Evolutionary conservation across 2,113 vertebrate species (phyloP).

Genomic region (Brachyhypopomus gauderio): DNA sequence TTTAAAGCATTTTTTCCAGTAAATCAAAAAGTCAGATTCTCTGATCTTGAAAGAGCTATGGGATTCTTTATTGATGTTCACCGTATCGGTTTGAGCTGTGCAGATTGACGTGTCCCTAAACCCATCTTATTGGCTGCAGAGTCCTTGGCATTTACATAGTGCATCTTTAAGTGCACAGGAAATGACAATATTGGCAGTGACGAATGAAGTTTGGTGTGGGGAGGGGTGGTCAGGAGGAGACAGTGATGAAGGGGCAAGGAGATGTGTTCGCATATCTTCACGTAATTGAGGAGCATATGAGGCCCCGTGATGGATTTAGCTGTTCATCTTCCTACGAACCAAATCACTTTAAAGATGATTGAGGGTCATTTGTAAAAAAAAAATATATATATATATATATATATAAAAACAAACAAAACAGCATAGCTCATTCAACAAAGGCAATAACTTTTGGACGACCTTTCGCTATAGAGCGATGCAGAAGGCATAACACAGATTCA

Average conservation of each 20-base stretch:
- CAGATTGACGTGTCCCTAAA: background rate
- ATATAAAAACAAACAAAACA: background rate
- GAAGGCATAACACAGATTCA: conserved; percentile 41
- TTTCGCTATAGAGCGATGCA: conserved; percentile 31
- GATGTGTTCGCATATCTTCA: conserved; percentile 35
- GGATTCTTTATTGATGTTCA: background rate
- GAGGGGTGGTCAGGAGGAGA: conserved; percentile 24
- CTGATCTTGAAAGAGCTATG: background rate
- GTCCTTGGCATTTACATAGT: conserved; percentile 33
- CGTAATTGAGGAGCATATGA: conserved; percentile 42
- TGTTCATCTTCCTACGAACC: conserved; percentile 49
- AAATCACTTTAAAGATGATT: conserved; percentile 53
- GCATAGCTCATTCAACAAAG: conserved; percentile 7
- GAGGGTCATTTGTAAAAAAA: conserved; percentile 47
- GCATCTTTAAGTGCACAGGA: conserved; percentile 3
- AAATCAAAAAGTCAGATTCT: background rate
- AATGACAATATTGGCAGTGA: conserved; percentile 24
- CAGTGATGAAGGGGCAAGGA: conserved; percentile 38
- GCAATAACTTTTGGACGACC: conserved; percentile 42
- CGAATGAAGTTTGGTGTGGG: background rate
- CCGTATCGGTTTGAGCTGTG: background rate
- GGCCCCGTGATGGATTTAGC: conserved; percentile 36
- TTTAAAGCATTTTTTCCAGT: background rate
- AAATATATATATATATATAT: background rate
- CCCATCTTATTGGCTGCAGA: conserved; percentile 32